Evolutionary conservation across 2,888 invertebrate genomes (phyloP), one percentile per base, ranked within the genome.

Genomic region (Mesochorus sp.): DNA sequence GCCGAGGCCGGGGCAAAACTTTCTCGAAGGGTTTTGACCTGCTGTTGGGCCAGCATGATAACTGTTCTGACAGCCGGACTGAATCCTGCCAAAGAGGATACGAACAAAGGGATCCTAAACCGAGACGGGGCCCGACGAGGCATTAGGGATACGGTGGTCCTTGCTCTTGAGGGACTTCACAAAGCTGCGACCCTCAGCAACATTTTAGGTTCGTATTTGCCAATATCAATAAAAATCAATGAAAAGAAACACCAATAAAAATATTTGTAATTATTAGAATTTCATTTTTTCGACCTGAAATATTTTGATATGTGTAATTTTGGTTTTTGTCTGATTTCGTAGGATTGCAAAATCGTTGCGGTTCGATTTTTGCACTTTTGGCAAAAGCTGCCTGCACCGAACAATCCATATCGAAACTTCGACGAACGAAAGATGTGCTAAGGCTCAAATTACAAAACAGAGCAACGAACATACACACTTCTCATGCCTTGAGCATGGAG

Each of bases 151-250:
- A 96, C 97, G 2, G 96, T 97, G 24, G 96, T 97, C 71, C 94
- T 96, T 83, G 96, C 97, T 83, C 93, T 98, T 72, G 97, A 97
- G 90, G 97, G 97, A 12, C 92, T 98, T 21, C 98, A 98, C 89
- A 96, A 96, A 93, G 97, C 98, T 17, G 98, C 98, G 12, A 95
- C 96, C 84, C 93, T 98, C 61, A 97, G 98, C 91, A 98, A 97
- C 88, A 94, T 95, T 1, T 92, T 98, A 76, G 97, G 94, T 94
- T 81, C 82, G 86, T 64, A 67, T 57, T 44, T 19, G 2, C 2
- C 37, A 37, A 4, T 37, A n/a, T 37, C 37, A 4, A n/a, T n/a
- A n/a, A n/a, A n/a, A n/a, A n/a, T n/a, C n/a, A n/a, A n/a, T n/a
- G n/a, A n/a, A n/a, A n/a, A n/a, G n/a, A n/a, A n/a, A n/a, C n/a